phyloP scores from a whole-genome alignment of 2,113 vertebrate species.

The Antechinus stuartii region DNA sequence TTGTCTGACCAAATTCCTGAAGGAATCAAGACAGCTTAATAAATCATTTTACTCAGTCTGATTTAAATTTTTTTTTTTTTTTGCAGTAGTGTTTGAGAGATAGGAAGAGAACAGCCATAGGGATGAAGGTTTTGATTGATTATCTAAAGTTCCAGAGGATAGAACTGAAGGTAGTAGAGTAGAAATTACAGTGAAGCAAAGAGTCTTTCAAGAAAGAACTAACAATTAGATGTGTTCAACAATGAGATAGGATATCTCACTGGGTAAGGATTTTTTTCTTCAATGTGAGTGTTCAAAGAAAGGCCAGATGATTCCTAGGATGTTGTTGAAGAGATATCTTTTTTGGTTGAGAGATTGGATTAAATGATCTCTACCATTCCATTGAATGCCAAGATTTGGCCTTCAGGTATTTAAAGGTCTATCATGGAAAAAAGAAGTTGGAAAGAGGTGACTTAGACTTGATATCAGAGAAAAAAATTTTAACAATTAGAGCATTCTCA shows the following conservation, averaged over 20 bases:
- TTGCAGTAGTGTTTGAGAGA: background rate
- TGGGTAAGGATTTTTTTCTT: background rate
- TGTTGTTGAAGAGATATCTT: background rate
- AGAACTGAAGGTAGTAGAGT: background rate
- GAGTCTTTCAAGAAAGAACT: background rate
- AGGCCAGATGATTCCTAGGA: background rate
- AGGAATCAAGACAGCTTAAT: background rate
- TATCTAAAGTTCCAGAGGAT: background rate
- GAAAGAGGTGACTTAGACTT: background rate
- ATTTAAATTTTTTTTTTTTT: background rate
- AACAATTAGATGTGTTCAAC: background rate
- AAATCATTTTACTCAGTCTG: background rate
- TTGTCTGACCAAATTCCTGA: background rate
- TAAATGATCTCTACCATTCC: background rate
- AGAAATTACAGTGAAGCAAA: background rate
- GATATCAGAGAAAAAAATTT: background rate
- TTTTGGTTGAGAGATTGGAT: background rate
- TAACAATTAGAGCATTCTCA: background rate
- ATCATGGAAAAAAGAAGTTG: no score
- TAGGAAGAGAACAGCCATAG: background rate
- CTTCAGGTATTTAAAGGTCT: background rate
- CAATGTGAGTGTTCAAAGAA: background rate
- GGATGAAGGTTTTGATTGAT: background rate
- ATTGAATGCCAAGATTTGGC: background rate
- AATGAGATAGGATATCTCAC: background rate